Percentiles rank a stretch among this genome's conserved stretches.
phyloP scores from a whole-genome alignment of 2,113 vertebrate genomes.

The Chrysemys picta region DNA sequence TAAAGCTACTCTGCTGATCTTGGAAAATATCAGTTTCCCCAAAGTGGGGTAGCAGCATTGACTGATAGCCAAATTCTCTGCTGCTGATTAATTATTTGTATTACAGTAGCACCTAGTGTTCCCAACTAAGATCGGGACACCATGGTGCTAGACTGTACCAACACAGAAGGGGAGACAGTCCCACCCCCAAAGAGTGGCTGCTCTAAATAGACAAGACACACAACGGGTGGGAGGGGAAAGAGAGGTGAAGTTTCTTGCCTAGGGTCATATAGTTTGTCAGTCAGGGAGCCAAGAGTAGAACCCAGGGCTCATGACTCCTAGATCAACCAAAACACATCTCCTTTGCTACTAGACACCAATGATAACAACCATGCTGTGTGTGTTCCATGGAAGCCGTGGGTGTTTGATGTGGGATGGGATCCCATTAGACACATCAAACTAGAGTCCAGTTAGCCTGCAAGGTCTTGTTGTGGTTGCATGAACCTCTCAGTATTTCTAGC shows the following conservation, averaged over 20 bases:
- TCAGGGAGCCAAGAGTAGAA: not conserved
- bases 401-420: not conserved
- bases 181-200: not conserved
- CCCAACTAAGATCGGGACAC: not conserved
- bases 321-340: not conserved
- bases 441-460: not conserved
- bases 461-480: not conserved
- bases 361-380: not conserved
- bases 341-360: not conserved
- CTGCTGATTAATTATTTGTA: not conserved
- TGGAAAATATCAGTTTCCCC: constrained; percentile 1
- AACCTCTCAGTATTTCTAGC: not conserved
- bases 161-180: not conserved
- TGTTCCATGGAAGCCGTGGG: not conserved
- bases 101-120: not conserved
- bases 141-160: not conserved
- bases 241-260: not conserved
- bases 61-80: not conserved
- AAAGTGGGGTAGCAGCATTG: not conserved
- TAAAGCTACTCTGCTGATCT: not conserved
- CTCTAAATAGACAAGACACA: not conserved
- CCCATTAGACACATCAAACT: fast-evolving
- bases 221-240: not conserved
- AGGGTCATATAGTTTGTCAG: not conserved
- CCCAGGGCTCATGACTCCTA: fast-evolving